These are phyloP conservation scores for Antennarius striatus DNA, from an alignment of 2,113 vertebrate genomes.

Conservation along the genomic window DNA sequence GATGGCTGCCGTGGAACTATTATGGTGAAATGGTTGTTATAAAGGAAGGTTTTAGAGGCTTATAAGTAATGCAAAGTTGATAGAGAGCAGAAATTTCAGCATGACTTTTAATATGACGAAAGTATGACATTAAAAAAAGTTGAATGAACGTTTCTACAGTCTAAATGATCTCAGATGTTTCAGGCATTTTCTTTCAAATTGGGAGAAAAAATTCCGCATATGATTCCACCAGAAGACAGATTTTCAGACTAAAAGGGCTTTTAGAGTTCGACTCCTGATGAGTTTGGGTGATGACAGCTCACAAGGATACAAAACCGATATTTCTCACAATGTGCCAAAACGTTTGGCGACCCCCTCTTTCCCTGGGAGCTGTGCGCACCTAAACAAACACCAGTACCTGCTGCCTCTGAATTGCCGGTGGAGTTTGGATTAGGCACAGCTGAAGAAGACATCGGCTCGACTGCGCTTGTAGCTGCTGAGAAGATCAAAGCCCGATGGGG, in stretches of 20 bases:
- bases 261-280: not conserved
- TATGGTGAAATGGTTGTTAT: not conserved
- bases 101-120: not conserved
- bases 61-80: not conserved
- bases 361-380: constrained; percentile 85
- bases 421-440: constrained; percentile 85
- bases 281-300: constrained; percentile 66
- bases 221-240: not conserved
- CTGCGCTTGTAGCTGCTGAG: constrained; percentile 74
- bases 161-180: not conserved
- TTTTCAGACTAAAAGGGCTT: not conserved
- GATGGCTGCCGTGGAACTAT: constrained; percentile 39
- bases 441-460: constrained; percentile 90
- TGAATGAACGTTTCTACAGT: not conserved
- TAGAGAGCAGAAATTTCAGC: not conserved
- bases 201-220: not conserved
- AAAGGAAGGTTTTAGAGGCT: not conserved
- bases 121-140: not conserved
- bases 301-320: constrained; percentile 77
- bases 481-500: constrained; percentile 85
- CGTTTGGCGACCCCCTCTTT: constrained; percentile 75
- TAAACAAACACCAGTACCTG: constrained; percentile 89
- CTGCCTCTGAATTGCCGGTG: constrained; percentile 74
- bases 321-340: constrained; percentile 85
- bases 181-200: not conserved